Evolutionary conservation across 2,113 vertebrate genomes (phyloP), one percentile per base, ranked within the genome.

Genomic region (Astatotilapia flaviijosephi): DNA sequence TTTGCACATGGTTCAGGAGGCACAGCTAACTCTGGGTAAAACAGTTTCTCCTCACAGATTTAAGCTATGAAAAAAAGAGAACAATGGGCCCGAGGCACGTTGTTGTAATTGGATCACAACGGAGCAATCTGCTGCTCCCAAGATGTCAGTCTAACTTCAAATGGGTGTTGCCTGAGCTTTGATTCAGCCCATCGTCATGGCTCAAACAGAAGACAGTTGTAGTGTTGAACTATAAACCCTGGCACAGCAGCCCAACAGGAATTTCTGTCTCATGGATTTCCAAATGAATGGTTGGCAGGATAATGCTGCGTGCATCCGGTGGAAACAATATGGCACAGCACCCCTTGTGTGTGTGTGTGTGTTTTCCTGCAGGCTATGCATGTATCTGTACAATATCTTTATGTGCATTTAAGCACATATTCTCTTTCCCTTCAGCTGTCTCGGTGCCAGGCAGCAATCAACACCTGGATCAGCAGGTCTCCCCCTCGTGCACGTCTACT

Each of bases 381-480:
- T 88, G 88, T 70, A 90, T 88, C 62, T 55, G 42, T 56, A 49
- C 89, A 88, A 86, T 86, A 84, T 81, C 45, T 88, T 7, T 73
- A 73, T 56, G 81, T 88, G 87, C 70, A 87, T 89, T 68, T 91
- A 86, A 93, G 86, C 49, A 1, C 60, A 33, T 28, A 37, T 70
- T 84, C 80, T 79, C 68, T 84, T 90, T 90, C 42, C 58, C 51
- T 75, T 92, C 55, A 83, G 88, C 88, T 95, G 94, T 94, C 84
- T 88, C 51, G 23, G 81, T 89, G 91, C 94, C 91, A 94, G 83
- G 85, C 88, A 88, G 85, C 83, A 91, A 89, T 95, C 94, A 94
- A 85, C 94, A 96, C 95, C 95, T 95, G 94, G 91, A 95, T 93
- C 93, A 93, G 92, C 92, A 95, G 94, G 91, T 94, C 89, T 88